Conservation (phyloP, 2,888 invertebrate genomes). For the Amorpha juglandis region DNA sequence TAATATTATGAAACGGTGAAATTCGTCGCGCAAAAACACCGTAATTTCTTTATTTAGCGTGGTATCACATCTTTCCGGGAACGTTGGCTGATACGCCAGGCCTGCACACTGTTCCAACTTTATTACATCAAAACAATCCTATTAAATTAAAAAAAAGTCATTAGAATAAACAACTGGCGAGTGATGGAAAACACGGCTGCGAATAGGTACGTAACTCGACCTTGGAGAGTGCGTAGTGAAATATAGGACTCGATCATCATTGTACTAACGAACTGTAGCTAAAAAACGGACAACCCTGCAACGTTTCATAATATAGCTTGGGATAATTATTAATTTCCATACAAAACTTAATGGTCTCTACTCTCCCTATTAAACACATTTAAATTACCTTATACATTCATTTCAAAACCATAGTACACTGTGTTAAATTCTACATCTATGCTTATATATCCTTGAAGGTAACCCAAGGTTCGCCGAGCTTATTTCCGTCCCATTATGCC, state of each 20-base stretch:
- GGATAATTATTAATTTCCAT: too few relatives aligned
- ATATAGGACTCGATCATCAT: conserved; percentile 14
- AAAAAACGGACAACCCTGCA: too few relatives aligned
- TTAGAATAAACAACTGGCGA: conserved; percentile 36
- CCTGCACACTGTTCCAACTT: conserved; percentile 45
- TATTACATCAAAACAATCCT: conserved; percentile 40
- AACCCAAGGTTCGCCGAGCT: too few relatives aligned
- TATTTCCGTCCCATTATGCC: too few relatives aligned
- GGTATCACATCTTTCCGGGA: conserved; percentile 58
- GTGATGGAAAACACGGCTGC: conserved; percentile 32
- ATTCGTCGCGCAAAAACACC: conserved; percentile 34
- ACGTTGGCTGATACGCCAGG: conserved; percentile 50
- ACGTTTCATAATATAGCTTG: too few relatives aligned
- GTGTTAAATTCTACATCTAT: too few relatives aligned
- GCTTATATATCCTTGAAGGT: too few relatives aligned
- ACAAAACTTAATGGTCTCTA: too few relatives aligned
- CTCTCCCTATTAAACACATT: too few relatives aligned
- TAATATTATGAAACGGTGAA: not conserved
- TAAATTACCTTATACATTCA: too few relatives aligned
- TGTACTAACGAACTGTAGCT: not conserved
- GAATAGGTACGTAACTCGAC: conserved; percentile 25
- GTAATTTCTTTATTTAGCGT: conserved; percentile 58
- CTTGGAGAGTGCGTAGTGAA: conserved; percentile 15
- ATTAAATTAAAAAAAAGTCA: conserved; percentile 41
- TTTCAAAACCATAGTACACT: too few relatives aligned